Conservation (phyloP, 1,140 invertebrate genomes). For the Hypsibius dujardini region DNA sequence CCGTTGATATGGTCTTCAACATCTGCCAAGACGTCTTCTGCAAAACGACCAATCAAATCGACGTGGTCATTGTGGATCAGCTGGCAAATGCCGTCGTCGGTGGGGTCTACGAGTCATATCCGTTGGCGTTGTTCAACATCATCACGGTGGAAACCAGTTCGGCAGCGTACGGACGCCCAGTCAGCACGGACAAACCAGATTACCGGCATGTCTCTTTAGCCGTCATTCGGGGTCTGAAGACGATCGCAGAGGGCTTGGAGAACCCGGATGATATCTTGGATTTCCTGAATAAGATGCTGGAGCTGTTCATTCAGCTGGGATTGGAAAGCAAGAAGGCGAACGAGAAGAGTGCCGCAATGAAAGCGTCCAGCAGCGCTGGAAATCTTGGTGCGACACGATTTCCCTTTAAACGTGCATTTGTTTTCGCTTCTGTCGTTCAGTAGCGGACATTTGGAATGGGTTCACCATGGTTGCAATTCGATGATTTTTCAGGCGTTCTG, state of each 20-base stretch:
- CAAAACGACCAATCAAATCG: constrained; percentile 59
- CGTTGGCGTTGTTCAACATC: constrained; percentile 80
- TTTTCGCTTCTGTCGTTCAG: not conserved
- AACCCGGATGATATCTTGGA: constrained; percentile 70
- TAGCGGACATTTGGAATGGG: not conserved
- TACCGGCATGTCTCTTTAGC: constrained; percentile 71
- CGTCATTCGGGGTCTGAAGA: constrained; percentile 79
- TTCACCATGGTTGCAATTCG: not conserved
- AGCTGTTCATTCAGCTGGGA: constrained; percentile 91
- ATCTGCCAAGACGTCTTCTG: constrained; percentile 94
- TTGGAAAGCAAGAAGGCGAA: constrained; percentile 81
- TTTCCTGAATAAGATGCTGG: constrained; percentile 64
- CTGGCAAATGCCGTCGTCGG: constrained; percentile 84
- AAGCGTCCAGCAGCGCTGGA: constrained; percentile 76
- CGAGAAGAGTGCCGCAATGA: constrained; percentile 52
- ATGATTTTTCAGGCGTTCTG: constrained; percentile 41
- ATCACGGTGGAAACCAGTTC: constrained; percentile 82
- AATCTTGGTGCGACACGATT: constrained; percentile 52
- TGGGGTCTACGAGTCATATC: constrained; percentile 19
- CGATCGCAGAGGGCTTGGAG: constrained; percentile 78
- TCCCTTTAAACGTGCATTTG: not conserved
- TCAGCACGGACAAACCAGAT: constrained; percentile 31
- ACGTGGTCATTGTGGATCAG: constrained; percentile 86
- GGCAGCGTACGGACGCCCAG: constrained; percentile 54
- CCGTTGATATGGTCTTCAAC: constrained; percentile 80